These are phyloP conservation scores for Cephalotes varians DNA, from an alignment of 2,888 invertebrate species.

Conservation along the genomic window DNA sequence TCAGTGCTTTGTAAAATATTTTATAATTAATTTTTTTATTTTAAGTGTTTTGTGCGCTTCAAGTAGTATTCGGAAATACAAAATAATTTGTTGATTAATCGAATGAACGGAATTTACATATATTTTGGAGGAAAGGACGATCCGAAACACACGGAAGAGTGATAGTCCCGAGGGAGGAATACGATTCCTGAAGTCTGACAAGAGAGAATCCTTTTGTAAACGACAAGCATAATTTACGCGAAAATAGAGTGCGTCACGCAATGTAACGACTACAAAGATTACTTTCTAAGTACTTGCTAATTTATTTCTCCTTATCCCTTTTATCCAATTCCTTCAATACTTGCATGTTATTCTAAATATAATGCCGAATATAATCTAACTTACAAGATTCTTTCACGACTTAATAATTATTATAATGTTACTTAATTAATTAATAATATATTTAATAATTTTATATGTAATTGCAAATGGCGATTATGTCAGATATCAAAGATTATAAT, in stretches of 20 bases:
- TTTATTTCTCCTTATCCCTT: conserved; percentile 30
- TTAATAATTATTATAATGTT: neutral
- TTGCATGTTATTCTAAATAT: neutral
- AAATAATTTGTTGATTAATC: conserved; percentile 61
- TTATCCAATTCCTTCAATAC: neutral
- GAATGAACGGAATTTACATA: conserved; percentile 79
- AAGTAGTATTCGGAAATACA: conserved; percentile 5
- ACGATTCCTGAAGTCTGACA: conserved; percentile 70
- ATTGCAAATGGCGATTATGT: neutral
- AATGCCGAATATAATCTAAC: neutral
- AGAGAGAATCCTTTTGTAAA: conserved; percentile 74
- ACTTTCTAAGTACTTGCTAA: conserved; percentile 74
- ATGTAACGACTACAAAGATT: conserved; percentile 77
- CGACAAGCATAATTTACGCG: conserved; percentile 79
- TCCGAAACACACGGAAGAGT: conserved; percentile 66
- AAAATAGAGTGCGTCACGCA: conserved; percentile 76
- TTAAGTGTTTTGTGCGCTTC: neutral
- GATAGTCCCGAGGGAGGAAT: conserved; percentile 79
- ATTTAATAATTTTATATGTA: neutral
- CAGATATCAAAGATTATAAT: neutral
- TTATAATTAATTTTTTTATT: neutral
- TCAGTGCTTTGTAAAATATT: neutral
- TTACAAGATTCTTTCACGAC: neutral
- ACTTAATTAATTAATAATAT: neutral
- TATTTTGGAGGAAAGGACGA: conserved; percentile 66